Evolutionary conservation across 2,797 vertebrate species (phyloP), one percentile per base, ranked within the genome.

Genomic region (Alauda arvensis): DNA sequence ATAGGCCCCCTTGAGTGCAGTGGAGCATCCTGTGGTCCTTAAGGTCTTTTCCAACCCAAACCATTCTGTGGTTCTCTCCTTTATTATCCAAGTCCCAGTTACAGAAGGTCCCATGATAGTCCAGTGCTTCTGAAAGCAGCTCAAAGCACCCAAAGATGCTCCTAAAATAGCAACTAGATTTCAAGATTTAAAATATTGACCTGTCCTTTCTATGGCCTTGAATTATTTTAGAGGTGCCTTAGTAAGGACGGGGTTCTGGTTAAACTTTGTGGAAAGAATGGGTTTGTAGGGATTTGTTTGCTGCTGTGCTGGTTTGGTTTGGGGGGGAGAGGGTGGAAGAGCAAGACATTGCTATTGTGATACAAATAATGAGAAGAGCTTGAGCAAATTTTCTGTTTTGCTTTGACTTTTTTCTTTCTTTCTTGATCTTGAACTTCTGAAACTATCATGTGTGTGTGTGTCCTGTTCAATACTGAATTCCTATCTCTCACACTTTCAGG

Each of bases 401-500:
- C 96, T 97, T 94, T 95, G 95, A 94, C 42, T 95, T 88, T 96
- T 95, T 93, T 91, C 95, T 89, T 74, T 21, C 94, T 93, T 94
- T 93, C 94, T 96, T 94, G 96, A 95, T 94, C 93, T 93, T 95
- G 90, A 94, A 87, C 93, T 90, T 96, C 91, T 96, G 92, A 96
- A 94, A 95, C 96, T 97, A 94, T 97, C 76, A 71, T 92, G 85
- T 94, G 87, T 93, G 85, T 93, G 85, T 93, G 92, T 94, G 93
- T 95, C 94, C 92, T 95, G 91, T 92, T 93, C 92, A 96, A 85
- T 97, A 97, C 97, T 98, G 97, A 97, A 97, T 77, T 95, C 92
- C 96, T 98, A 94, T 98, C 97, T 98, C 97, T 99, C 98, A 97
- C 98, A 97, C 98, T 99, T 98, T 95, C 98, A 99, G 99, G 98